These are phyloP conservation scores for Emydocephalus ijimae DNA, from an alignment of 2,113 vertebrate species.

Conservation along the genomic window DNA sequence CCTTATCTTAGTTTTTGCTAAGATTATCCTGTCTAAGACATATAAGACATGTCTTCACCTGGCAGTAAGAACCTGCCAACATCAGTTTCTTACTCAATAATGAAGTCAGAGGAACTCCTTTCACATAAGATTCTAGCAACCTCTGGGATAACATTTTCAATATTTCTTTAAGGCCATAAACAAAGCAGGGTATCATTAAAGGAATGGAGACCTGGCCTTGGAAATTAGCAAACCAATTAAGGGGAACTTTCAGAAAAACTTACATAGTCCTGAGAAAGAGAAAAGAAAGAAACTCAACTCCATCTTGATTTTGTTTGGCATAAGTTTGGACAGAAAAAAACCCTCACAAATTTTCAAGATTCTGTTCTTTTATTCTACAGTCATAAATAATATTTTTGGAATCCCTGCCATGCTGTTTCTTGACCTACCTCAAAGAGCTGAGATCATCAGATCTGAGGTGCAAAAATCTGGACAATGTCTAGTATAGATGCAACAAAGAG, in stretches of 20 bases:
- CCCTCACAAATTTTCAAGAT: neutral
- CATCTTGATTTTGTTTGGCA: neutral
- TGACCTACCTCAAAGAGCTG: neutral
- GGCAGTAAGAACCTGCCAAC: neutral
- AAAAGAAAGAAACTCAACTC: neutral
- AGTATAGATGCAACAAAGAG: neutral
- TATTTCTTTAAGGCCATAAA: neutral
- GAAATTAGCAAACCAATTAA: rapidly evolving
- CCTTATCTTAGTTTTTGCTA: neutral
- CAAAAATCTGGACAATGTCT: neutral
- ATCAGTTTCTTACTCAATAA: conserved; percentile 7
- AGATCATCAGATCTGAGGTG: neutral
- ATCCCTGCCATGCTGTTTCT: neutral
- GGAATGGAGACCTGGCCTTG: neutral
- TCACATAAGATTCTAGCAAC: conserved; percentile 1
- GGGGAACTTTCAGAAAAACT: neutral
- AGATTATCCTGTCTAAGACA: neutral
- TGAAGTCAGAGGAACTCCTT: conserved; percentile 22
- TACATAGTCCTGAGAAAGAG: neutral
- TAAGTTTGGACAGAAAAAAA: neutral
- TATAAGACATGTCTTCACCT: neutral
- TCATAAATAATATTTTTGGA: neutral
- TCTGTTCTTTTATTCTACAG: neutral
- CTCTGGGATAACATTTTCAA: neutral
- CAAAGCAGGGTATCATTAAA: neutral